Base-by-base conservation (phyloP, 2,888 invertebrate genomes). In the Dryocosmus kuriphilus region DNA sequence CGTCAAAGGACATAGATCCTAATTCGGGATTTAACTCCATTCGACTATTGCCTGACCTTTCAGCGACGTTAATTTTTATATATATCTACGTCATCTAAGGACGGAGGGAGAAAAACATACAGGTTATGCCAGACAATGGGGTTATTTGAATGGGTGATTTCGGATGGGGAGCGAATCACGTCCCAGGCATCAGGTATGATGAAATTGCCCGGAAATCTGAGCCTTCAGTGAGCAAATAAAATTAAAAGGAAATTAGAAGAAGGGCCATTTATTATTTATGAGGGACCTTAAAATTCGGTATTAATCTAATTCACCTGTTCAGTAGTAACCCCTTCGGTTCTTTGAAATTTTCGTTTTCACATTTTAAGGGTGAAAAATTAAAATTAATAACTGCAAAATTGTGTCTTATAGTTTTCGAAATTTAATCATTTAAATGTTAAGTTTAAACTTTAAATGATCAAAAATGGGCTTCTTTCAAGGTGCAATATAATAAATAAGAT, bases 1-100 rank as follows among this genome's bases (percentile, higher is more conserved):
- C 30, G 67, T 71, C 9, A 71, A 32, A 32, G 71, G 67, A 51
- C 9, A 71, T 51, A 32, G 71, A 71, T 71, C 71, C 71, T 71
- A 71, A 71, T 71, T 71, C 71, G 71, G 71, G 71, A 71, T 71
- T 71, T 71, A 71, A 71, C 71, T 71, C 51, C 46, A 71, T 71
- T 71, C 71, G 71, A 51, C 46, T 71, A 71, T 71, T 71, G 71
- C 71, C 71, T 71, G 71, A 71, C 71, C 71, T 71, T 71, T 71
- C 51, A 71, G 27, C 71, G 30, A 71, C 71, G 71, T 71, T 71
- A 71, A 71, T 71, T 71, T 71, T 51, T 71, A 46, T 71, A 38
- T 65, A 71, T 51, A 71, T 51, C 71, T 51, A 71, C 71, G 71
- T 71, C 71, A 71, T 71, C 71, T 71, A 32, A 46, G 46, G 9